Evolutionary conservation across 2,113 vertebrate genomes (phyloP).

Genomic region (Numenius arquata): DNA sequence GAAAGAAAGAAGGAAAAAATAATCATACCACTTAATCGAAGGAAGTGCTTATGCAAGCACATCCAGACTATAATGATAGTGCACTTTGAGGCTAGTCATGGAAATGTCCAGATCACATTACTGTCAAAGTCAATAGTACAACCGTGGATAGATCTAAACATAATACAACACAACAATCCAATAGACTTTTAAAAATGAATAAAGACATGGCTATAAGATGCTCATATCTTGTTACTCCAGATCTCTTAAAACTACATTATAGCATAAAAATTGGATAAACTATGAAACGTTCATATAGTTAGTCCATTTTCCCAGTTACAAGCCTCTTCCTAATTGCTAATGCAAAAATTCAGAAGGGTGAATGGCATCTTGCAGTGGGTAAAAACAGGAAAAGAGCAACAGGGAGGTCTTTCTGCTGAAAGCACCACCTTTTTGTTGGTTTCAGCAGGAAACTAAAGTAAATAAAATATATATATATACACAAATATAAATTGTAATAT

Average conservation of each 20-base stretch:
- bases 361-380: not conserved
- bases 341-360: not conserved
- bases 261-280: conserved; percentile 37
- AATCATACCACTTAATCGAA: not conserved
- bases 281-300: not conserved
- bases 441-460: not conserved
- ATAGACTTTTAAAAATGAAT: conserved; percentile 43
- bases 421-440: not conserved
- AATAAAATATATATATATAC: not conserved
- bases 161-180: conserved; percentile 48
- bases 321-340: not conserved
- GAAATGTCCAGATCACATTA: conserved; percentile 56
- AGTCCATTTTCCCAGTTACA: not conserved
- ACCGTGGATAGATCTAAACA: conserved; percentile 20
- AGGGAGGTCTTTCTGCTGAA: not conserved
- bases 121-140: conserved; percentile 59
- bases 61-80: conserved; percentile 15
- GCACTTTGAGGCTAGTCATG: conserved; percentile 26
- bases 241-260: conserved; percentile 31
- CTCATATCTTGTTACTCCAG: conserved; percentile 23
- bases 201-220: not conserved
- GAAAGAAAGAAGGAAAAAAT: not conserved
- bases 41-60: conserved; percentile 33
- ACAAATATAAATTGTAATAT: not conserved
- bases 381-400: not conserved